Conservation (phyloP, 1,140 invertebrate species). For the Drepana arcuata region DNA sequence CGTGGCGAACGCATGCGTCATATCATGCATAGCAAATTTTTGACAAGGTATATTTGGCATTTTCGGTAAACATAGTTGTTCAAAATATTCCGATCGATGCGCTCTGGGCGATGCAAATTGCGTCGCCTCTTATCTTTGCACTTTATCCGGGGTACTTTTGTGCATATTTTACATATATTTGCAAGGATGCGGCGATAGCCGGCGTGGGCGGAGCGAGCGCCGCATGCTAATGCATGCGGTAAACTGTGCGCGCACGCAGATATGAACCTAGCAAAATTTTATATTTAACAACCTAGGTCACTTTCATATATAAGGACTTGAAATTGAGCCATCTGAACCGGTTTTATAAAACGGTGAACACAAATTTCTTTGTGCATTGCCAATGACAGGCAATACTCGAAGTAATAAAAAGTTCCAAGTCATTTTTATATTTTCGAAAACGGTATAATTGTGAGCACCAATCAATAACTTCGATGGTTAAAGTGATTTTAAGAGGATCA, state of each 20-base stretch:
- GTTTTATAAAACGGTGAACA: too few species aligned
- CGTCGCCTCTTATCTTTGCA: constrained; percentile 58
- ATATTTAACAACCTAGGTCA: constrained; percentile 2
- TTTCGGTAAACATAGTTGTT: constrained; percentile 53
- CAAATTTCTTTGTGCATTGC: too few species aligned
- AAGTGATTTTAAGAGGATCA: too few species aligned
- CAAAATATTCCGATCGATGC: constrained; percentile 32
- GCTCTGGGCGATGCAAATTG: constrained; percentile 60
- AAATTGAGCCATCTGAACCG: too few species aligned
- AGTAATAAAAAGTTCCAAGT: too few species aligned
- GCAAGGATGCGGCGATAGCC: constrained; percentile 41
- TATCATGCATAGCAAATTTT: too few species aligned
- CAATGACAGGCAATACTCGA: too few species aligned
- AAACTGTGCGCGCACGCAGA: constrained; percentile 20
- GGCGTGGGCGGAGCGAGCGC: constrained; percentile 44
- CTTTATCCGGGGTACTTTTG: constrained; percentile 60
- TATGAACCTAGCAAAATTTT: constrained; percentile 19
- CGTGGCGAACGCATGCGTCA: constrained; percentile 6
- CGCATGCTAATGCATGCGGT: constrained; percentile 47
- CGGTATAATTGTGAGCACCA: too few species aligned
- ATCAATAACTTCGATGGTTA: too few species aligned
- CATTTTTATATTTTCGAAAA: too few species aligned
- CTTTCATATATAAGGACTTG: constrained; percentile 8
- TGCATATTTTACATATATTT: constrained; percentile 65
- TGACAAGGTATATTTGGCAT: constrained; percentile 19